These are phyloP conservation scores for Polypterus bichir DNA, from an alignment of 2,113 vertebrate genomes.

Conservation along the genomic window DNA sequence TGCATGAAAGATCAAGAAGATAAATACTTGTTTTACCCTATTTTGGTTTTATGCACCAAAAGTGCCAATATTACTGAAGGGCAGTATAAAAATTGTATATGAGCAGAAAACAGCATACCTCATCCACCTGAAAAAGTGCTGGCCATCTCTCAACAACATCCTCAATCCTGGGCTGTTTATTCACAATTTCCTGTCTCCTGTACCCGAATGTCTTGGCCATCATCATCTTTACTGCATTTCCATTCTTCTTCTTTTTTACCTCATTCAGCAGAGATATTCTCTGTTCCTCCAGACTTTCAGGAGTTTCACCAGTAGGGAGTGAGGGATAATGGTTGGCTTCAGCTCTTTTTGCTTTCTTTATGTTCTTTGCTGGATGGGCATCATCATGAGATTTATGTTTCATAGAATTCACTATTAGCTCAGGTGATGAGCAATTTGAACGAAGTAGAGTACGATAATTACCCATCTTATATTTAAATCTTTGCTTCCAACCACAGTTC, in stretches of 20 bases:
- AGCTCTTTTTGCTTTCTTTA: no score
- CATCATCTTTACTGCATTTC: neutral
- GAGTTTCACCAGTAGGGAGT: conserved; percentile 3
- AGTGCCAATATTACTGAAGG: no score
- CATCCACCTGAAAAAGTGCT: neutral
- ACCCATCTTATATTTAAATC: conserved; percentile 19
- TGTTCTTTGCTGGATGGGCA: no score
- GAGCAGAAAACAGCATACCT: no score
- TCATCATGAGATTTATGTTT: no score
- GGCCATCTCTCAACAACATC: neutral
- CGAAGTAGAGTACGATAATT: conserved; percentile 15
- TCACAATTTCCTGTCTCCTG: conserved; percentile 2
- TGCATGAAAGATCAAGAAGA: no score
- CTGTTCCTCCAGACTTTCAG: neutral
- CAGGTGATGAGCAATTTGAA: neutral
- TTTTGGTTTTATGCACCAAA: no score
- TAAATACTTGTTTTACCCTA: no score
- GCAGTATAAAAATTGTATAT: no score
- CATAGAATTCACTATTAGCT: no score
- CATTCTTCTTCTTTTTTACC: conserved; percentile 3
- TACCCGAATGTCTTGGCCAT: neutral
- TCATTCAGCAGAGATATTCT: neutral
- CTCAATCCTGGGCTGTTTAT: neutral
- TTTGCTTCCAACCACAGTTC: conserved; percentile 18
- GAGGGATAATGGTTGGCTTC: no score